Conservation (phyloP, 2,888 invertebrate species). For the Drosophila bunnanda region DNA sequence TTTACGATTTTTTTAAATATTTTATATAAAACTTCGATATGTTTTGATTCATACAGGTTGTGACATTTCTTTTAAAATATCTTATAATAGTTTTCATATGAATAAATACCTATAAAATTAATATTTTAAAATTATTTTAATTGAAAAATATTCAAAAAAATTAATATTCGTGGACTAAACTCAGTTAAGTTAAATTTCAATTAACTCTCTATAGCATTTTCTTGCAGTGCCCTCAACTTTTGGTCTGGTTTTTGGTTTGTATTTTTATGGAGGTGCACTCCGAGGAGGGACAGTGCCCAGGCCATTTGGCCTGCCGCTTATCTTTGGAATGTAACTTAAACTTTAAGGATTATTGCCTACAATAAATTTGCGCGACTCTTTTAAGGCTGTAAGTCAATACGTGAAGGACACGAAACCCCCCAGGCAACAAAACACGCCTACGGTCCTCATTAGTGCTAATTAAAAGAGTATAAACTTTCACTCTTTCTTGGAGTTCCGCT, state of each 20-base stretch:
- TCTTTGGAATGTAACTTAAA: slow-evolving; percentile 82
- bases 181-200: too few species aligned
- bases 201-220: background rate
- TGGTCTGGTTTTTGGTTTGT: slow-evolving; percentile 37
- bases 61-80: too few species aligned
- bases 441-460: slow-evolving; percentile 77
- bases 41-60: too few species aligned
- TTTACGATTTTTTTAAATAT: too few species aligned
- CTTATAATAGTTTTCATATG: too few species aligned
- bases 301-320: slow-evolving; percentile 71
- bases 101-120: too few species aligned
- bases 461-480: slow-evolving; percentile 80
- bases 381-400: slow-evolving; percentile 69
- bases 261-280: slow-evolving; percentile 67
- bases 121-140: too few species aligned
- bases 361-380: slow-evolving; percentile 77
- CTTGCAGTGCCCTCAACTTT: slow-evolving; percentile 1
- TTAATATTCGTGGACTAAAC: too few species aligned
- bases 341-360: slow-evolving; percentile 82
- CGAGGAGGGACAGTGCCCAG: slow-evolving; percentile 24
- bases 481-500: slow-evolving; percentile 25
- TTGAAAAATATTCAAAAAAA: too few species aligned
- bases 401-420: slow-evolving; percentile 5
- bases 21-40: too few species aligned
- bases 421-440: slow-evolving; percentile 12